Conservation (phyloP, 2,797 vertebrate species). For the Centroberyx gerrardi region DNA sequence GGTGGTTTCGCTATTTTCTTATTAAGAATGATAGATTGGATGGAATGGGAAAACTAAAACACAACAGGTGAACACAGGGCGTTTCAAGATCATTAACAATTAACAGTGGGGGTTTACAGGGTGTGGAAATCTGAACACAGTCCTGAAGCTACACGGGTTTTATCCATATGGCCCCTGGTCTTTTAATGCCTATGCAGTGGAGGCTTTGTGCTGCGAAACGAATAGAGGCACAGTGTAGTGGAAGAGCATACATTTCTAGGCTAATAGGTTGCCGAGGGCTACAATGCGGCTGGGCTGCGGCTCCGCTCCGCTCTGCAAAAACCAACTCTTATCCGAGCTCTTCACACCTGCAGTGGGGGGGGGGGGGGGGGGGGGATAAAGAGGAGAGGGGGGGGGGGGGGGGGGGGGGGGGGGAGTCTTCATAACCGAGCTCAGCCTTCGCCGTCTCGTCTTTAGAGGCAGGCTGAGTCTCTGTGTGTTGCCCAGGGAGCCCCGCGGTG, state of each 20-base stretch:
- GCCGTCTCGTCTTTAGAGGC: constrained; percentile 29
- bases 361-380: neutral
- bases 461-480: constrained; percentile 5
- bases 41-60: constrained; percentile 6
- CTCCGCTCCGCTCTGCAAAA: constrained; percentile 45
- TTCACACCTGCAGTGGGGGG: constrained; percentile 39
- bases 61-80: constrained; percentile 5
- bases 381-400: constrained; percentile 6
- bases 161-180: constrained; percentile 26
- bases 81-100: constrained; percentile 1
- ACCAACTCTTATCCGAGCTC: constrained; percentile 23
- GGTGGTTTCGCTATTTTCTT: neutral
- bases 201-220: constrained; percentile 28
- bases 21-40: neutral
- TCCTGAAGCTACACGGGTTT: constrained; percentile 26
- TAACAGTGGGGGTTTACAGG: too few relatives aligned
- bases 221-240: constrained; percentile 30
- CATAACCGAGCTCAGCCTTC: constrained; percentile 1
- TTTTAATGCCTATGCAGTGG: constrained; percentile 4
- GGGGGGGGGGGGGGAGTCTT: constrained; percentile 15
- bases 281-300: constrained; percentile 23
- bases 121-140: neutral
- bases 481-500: constrained; percentile 8
- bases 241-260: constrained; percentile 50
- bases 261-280: constrained; percentile 65